Percentiles rank a stretch among this genome's conserved stretches.
These are phyloP conservation scores for Morelia viridis DNA, from an alignment of 2,797 vertebrate species.

Conservation along the genomic window DNA sequence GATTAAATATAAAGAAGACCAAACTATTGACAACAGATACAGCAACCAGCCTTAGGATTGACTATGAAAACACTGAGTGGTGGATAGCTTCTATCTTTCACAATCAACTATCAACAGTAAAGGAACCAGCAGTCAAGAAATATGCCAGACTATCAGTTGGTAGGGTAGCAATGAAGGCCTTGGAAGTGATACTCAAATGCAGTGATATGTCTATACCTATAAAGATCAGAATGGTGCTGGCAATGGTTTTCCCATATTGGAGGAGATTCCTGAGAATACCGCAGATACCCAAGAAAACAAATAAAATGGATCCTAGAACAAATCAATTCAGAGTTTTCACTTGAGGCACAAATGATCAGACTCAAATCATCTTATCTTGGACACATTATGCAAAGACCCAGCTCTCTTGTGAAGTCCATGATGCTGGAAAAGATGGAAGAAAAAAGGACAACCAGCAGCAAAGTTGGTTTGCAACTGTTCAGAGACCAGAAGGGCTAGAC, in stretches of 20 bases:
- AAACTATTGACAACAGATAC: neutral
- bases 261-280: too few relatives aligned
- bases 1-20: neutral
- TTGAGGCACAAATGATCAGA: neutral
- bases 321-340: neutral
- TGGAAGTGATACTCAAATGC: neutral
- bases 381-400: neutral
- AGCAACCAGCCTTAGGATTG: neutral
- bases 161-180: neutral
- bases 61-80: neutral
- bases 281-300: neutral
- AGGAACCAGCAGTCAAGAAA: neutral
- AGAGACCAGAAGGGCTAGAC: too few relatives aligned
- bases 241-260: neutral
- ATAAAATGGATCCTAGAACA: neutral
- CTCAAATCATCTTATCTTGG: neutral
- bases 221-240: neutral
- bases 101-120: neutral
- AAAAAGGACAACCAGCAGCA: too few relatives aligned
- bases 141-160: neutral
- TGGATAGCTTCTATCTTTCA: neutral
- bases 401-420: neutral
- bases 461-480: too few relatives aligned
- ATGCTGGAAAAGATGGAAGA: too few relatives aligned
- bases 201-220: neutral